phyloP scores from a whole-genome alignment of 2,888 invertebrate species.

The Polymixis flavicincta region DNA sequence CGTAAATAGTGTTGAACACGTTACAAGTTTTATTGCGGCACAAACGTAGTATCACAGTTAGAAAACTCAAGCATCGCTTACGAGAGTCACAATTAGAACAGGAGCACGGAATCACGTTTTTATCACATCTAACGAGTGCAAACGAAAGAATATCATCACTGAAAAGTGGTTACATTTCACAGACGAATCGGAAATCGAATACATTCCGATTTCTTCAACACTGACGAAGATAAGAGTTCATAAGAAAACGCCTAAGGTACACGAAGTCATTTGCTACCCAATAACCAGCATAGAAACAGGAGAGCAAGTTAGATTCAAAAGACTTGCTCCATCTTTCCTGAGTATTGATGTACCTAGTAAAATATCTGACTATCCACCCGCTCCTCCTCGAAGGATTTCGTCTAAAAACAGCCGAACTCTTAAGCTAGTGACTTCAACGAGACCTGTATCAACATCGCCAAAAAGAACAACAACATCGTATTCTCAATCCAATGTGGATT shows the following conservation, averaged over 20 bases:
- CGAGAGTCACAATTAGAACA: conserved; percentile 79
- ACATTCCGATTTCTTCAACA: conserved; percentile 95
- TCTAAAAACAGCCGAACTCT: conserved; percentile 94
- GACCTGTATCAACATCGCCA: conserved; percentile 83
- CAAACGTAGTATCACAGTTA: conserved; percentile 80
- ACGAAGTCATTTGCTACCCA: conserved; percentile 92
- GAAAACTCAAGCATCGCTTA: conserved; percentile 75
- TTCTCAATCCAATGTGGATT: conserved; percentile 90
- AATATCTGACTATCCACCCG: conserved; percentile 90
- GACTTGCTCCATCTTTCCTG: conserved; percentile 90
- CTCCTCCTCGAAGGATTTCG: conserved; percentile 94
- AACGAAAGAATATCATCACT: conserved; percentile 71
- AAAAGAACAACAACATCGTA: conserved; percentile 76
- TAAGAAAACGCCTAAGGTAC: conserved; percentile 90
- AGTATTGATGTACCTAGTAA: conserved; percentile 78
- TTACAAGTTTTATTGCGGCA: conserved; percentile 71
- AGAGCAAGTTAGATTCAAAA: conserved; percentile 88
- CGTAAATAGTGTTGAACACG: conserved; percentile 67
- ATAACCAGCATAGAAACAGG: conserved; percentile 82
- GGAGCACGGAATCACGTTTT: conserved; percentile 84
- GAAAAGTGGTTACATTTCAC: conserved; percentile 89
- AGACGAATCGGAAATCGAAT: conserved; percentile 95
- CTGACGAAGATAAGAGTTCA: conserved; percentile 95
- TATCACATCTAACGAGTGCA: conserved; percentile 81
- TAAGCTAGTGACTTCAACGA: conserved; percentile 90